phyloP scores from a whole-genome alignment of 2,888 invertebrate species.

The Brachynemurus nebulosus region DNA sequence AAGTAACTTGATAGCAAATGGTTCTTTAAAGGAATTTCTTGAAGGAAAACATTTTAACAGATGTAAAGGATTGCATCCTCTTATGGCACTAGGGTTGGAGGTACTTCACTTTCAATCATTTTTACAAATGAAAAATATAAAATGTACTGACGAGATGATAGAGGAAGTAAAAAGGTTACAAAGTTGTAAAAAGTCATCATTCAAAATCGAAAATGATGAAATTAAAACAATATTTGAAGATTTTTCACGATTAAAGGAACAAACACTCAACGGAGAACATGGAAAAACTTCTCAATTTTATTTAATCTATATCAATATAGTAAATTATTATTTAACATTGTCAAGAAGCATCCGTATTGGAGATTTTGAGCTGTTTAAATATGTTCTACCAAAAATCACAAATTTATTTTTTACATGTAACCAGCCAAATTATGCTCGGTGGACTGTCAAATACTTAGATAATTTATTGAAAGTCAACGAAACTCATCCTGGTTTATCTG shows the following conservation, averaged over 20 bases:
- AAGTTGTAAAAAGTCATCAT: too few species aligned
- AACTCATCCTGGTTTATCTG: constrained; percentile 22
- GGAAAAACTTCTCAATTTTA: constrained; percentile 12
- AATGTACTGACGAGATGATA: constrained; percentile 8
- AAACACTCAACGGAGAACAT: constrained; percentile 11
- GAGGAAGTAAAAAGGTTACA: too few species aligned
- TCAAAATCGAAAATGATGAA: too few species aligned
- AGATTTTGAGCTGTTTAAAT: constrained; percentile 21
- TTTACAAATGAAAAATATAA: constrained; percentile 7
- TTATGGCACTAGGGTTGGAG: constrained; percentile 18
- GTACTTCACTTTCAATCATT: constrained; percentile 17
- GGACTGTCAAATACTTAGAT: constrained; percentile 17
- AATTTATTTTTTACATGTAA: constrained; percentile 23
- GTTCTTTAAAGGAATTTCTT: constrained; percentile 21
- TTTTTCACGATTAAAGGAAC: constrained; percentile 13
- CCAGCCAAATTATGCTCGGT: constrained; percentile 24
- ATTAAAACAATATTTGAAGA: too few species aligned
- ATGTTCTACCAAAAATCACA: constrained; percentile 20
- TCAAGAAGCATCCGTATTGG: constrained; percentile 22
- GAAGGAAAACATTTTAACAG: constrained; percentile 23
- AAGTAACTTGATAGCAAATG: constrained; percentile 18
- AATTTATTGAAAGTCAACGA: constrained; percentile 22
- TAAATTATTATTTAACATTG: constrained; percentile 21
- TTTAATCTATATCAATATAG: constrained; percentile 16
- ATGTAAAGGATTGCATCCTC: constrained; percentile 20